Evolutionary conservation across 30 jellyfish, hydroid and myxozoan genomes (phyloP).

Genomic region (Cassiopea andromeda): DNA sequence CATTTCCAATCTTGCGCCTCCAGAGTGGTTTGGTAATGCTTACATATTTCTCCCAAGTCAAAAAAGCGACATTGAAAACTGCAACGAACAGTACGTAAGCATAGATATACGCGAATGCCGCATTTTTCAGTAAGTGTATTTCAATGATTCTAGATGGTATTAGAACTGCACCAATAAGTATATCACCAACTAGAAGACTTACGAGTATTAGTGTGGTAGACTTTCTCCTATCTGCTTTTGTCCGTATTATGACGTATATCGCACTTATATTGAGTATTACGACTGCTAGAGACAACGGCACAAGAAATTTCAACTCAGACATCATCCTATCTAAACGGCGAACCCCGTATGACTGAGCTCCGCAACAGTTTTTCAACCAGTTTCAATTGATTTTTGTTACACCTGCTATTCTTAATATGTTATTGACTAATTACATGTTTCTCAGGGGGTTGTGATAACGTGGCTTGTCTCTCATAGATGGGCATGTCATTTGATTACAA

Average conservation of each 20-base stretch:
- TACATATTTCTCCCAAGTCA: slow-evolving; percentile 63
- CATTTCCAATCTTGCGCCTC: slow-evolving; percentile 46
- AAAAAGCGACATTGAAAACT: slow-evolving; percentile 43
- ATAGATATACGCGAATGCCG: slow-evolving; percentile 46
- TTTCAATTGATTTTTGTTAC: background rate
- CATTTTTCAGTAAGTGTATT: slow-evolving; percentile 32
- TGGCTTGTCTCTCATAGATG: background rate
- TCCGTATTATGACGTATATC: slow-evolving; percentile 25
- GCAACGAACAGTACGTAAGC: slow-evolving; percentile 55
- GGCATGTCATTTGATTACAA: no score
- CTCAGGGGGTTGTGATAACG: background rate
- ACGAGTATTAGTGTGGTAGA: slow-evolving; percentile 44
- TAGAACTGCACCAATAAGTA: slow-evolving; percentile 53
- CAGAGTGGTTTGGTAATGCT: slow-evolving; percentile 56
- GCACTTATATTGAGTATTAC: slow-evolving; percentile 33
- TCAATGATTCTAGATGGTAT: slow-evolving; percentile 55
- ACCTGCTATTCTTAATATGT: background rate
- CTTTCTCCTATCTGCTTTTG: slow-evolving; percentile 37
- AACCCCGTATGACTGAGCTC: background rate
- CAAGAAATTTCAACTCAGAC: slow-evolving; percentile 55
- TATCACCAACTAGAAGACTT: slow-evolving; percentile 56
- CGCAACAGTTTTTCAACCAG: background rate
- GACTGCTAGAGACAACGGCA: slow-evolving; percentile 46
- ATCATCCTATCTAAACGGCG: slow-evolving; percentile 7
- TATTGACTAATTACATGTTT: background rate